Evolutionary conservation across 2,113 vertebrate genomes (phyloP).

Genomic region (Gyps fulvus): DNA sequence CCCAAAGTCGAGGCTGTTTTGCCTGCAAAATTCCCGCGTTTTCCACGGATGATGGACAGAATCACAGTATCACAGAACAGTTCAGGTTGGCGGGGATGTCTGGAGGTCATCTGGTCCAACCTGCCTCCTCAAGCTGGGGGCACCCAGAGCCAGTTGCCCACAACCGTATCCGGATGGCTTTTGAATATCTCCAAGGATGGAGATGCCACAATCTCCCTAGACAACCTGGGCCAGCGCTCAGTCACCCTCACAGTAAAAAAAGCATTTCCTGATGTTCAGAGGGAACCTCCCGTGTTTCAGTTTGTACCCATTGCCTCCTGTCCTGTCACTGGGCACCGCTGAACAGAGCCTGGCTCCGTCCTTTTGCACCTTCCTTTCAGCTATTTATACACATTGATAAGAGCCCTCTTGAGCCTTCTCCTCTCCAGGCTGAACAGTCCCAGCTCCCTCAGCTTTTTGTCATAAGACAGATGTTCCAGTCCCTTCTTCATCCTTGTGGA

Average conservation of each 20-base stretch:
- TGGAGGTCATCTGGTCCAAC: not conserved
- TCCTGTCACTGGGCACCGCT: not conserved
- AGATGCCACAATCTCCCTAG: not conserved
- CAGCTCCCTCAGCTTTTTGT: not conserved
- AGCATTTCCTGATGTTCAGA: not conserved
- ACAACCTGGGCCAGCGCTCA: not conserved
- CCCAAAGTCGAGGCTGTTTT: not conserved
- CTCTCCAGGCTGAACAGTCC: not conserved
- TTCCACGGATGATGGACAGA: not conserved
- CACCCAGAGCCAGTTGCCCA: not conserved
- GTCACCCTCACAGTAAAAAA: not conserved
- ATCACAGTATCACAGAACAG: not conserved
- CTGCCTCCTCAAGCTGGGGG: not conserved
- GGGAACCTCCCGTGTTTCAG: not conserved
- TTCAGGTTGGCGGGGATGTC: not conserved
- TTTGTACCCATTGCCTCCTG: not conserved
- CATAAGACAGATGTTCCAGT: not conserved
- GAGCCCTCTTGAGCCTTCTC: not conserved
- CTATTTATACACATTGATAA: not conserved
- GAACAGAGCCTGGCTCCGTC: not conserved
- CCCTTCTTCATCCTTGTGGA: not conserved
- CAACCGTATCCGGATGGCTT: rapidly evolving
- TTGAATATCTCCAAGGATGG: not conserved
- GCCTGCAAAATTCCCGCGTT: rapidly evolving
- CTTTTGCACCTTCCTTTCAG: too few relatives aligned